phyloP scores from a whole-genome alignment of 2,113 vertebrate genomes.

The Prolemur simus region DNA sequence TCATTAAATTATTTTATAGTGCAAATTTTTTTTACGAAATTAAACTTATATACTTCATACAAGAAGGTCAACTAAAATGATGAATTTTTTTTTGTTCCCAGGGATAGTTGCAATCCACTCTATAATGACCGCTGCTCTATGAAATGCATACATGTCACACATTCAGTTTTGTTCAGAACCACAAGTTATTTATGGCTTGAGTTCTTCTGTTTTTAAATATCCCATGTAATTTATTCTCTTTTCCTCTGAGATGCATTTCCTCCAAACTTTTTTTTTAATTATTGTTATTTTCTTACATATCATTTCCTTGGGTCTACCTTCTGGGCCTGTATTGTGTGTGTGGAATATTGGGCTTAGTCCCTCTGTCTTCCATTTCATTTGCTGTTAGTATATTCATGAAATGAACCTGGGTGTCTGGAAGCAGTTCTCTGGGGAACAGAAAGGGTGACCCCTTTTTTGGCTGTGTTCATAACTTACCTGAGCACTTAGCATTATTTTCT shows the following conservation, averaged over 20 bases:
- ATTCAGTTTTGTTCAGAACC: neutral
- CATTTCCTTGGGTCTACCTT: neutral
- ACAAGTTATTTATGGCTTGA: neutral
- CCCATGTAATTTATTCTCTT: neutral
- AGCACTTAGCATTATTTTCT: neutral
- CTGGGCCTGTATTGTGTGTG: neutral
- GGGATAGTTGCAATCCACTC: too few species aligned
- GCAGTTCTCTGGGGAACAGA: neutral
- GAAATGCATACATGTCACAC: accelerated
- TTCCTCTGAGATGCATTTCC: neutral
- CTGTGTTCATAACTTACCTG: neutral
- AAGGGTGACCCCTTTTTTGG: accelerated
- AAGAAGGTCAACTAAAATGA: neutral
- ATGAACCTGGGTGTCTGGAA: neutral
- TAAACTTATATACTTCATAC: neutral
- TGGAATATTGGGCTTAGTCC: neutral
- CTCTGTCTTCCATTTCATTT: neutral
- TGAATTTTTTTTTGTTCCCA: neutral
- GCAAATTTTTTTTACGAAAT: neutral
- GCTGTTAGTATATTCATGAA: neutral
- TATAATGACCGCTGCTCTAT: neutral
- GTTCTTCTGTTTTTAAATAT: neutral
- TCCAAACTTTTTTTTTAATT: neutral
- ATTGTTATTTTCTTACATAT: neutral
- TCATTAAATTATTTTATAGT: neutral